Evolutionary conservation across 2,888 invertebrate genomes (phyloP).

Genomic region (Orchesellides sinensis): DNA sequence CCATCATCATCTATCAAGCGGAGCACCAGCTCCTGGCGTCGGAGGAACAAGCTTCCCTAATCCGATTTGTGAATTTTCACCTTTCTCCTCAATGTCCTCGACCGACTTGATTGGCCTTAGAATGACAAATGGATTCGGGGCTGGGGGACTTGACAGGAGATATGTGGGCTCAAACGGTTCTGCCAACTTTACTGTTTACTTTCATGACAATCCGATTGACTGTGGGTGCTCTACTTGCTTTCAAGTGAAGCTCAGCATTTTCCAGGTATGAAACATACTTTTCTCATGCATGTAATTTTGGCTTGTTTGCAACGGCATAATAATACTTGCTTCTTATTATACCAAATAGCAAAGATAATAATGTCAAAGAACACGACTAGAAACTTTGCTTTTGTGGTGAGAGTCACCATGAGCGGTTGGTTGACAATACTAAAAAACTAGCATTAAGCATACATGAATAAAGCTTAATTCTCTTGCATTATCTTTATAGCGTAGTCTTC

Average conservation of each 20-base stretch:
- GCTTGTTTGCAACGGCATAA: too few relatives aligned
- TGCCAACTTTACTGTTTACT: constrained; percentile 65
- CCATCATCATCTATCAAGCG: constrained; percentile 23
- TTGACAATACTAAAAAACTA: too few relatives aligned
- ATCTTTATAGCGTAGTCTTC: too few relatives aligned
- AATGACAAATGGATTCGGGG: constrained; percentile 60
- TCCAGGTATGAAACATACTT: constrained; percentile 68
- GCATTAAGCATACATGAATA: neutral
- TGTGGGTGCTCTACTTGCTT: constrained; percentile 74
- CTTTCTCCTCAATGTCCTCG: constrained; percentile 70
- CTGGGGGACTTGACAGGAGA: constrained; percentile 66
- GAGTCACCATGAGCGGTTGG: too few relatives aligned
- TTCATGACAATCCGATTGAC: constrained; percentile 74
- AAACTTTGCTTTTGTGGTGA: too few relatives aligned
- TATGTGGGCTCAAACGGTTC: constrained; percentile 59
- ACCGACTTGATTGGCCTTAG: constrained; percentile 69
- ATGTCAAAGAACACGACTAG: too few relatives aligned
- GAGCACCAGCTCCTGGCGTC: constrained; percentile 22
- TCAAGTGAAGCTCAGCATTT: constrained; percentile 70
- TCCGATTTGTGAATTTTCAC: constrained; percentile 73
- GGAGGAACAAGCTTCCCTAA: constrained; percentile 59
- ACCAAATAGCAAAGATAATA: too few relatives aligned
- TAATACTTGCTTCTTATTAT: too few relatives aligned
- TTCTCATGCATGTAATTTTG: too few relatives aligned
- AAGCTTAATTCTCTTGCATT: too few relatives aligned